These are phyloP conservation scores for Microtus ochrogaster DNA, from an alignment of 2,113 vertebrate species.

Conservation along the genomic window DNA sequence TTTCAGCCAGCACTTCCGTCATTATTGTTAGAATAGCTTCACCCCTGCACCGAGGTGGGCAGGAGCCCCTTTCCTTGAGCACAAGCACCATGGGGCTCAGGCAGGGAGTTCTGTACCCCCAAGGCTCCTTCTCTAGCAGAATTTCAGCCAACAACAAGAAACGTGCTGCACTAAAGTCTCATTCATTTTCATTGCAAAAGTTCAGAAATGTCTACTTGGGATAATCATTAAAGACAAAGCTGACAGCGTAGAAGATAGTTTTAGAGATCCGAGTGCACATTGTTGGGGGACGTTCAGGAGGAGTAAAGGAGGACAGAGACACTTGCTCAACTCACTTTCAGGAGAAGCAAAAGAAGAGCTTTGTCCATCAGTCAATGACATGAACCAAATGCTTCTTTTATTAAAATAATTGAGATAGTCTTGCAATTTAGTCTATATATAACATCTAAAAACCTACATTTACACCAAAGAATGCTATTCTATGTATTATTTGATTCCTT, in stretches of 20 bases:
- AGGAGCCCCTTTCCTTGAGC: neutral
- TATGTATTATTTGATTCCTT: neutral
- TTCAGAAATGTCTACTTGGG: constrained; percentile 25
- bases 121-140: neutral
- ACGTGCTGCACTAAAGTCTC: neutral
- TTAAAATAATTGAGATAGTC: neutral
- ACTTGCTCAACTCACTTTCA: neutral
- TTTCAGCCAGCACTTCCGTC: neutral
- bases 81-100: neutral
- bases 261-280: neutral
- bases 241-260: neutral
- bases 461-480: neutral
- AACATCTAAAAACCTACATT: constrained; percentile 14
- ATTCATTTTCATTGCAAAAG: neutral
- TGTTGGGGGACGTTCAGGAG: neutral
- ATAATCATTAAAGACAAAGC: neutral
- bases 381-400: neutral
- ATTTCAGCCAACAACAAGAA: neutral
- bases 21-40: neutral
- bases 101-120: neutral
- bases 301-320: neutral
- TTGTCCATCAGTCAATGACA: neutral
- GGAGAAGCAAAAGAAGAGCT: neutral
- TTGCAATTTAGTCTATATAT: neutral
- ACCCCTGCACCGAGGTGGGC: rapidly evolving